Percentiles rank a stretch among this genome's conserved stretches.
Conservation (phyloP, 2,888 invertebrate species). For the Amphipoea oculea region DNA sequence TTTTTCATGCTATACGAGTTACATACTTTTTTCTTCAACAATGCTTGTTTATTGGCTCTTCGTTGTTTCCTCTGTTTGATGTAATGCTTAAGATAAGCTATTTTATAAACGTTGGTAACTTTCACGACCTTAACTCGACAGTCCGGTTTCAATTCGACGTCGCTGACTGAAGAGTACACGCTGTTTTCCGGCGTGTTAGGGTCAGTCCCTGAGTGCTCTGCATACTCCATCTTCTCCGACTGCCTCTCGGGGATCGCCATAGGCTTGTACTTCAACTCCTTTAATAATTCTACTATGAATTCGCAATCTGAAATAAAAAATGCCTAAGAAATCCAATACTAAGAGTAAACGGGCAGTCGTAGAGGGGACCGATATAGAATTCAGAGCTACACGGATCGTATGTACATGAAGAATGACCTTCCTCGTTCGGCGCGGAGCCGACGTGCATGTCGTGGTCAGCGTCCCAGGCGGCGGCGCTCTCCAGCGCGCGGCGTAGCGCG, state of each 20-base stretch:
- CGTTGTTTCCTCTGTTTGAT: slow-evolving; percentile 84
- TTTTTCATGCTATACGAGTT: neutral
- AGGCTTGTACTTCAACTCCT: slow-evolving; percentile 77
- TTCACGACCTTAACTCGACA: slow-evolving; percentile 84
- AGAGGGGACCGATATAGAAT: neutral
- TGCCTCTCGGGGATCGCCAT: slow-evolving; percentile 67
- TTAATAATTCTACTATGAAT: slow-evolving; percentile 78
- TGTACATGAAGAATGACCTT: slow-evolving; percentile 68
- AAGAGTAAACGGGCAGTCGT: neutral
- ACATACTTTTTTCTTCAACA: slow-evolving; percentile 83
- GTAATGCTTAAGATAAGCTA: slow-evolving; percentile 84
- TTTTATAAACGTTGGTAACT: slow-evolving; percentile 87
- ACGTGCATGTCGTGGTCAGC: slow-evolving; percentile 62
- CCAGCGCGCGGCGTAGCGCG: slow-evolving; percentile 69
- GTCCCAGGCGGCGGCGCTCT: slow-evolving; percentile 67
- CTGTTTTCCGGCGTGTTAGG: slow-evolving; percentile 71
- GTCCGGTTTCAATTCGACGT: slow-evolving; percentile 76
- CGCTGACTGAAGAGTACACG: slow-evolving; percentile 78
- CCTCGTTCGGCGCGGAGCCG: slow-evolving; percentile 68
- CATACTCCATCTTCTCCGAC: slow-evolving; percentile 71
- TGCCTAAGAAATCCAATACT: slow-evolving; percentile 32
- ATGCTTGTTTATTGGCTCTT: slow-evolving; percentile 79
- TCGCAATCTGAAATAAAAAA: slow-evolving; percentile 77
- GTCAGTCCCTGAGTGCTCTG: slow-evolving; percentile 70
- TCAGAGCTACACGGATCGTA: slow-evolving; percentile 1